A percentile compares a stretch with the other conserved stretches of the same genome.
Evolutionary conservation across 2,113 vertebrate species (phyloP).

Genomic region (Rafetus swinhoei): DNA sequence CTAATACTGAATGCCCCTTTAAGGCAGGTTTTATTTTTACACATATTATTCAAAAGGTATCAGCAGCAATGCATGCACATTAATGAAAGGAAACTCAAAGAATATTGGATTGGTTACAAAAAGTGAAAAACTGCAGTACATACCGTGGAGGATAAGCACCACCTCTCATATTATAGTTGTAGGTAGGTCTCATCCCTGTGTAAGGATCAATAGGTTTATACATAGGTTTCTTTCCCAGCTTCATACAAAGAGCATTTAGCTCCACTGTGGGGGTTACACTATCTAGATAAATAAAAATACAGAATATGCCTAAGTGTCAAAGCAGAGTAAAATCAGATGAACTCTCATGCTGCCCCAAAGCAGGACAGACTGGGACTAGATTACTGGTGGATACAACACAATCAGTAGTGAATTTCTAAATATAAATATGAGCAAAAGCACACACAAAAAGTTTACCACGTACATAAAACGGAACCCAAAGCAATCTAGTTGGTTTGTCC

Average conservation of each 20-base stretch:
- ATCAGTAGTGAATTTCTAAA: neutral
- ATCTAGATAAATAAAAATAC: slow-evolving; percentile 80
- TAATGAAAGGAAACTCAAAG: neutral
- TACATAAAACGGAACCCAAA: neutral
- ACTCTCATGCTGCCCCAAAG: neutral
- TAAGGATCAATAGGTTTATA: slow-evolving; percentile 96
- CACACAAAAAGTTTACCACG: neutral
- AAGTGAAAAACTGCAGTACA: slow-evolving; percentile 30
- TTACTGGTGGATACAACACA: neutral
- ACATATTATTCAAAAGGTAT: neutral
- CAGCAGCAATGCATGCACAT: neutral
- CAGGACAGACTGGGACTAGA: neutral
- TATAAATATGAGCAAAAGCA: neutral
- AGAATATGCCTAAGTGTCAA: neutral
- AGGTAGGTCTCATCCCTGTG: slow-evolving; percentile 93
- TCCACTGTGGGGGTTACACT: slow-evolving; percentile 94
- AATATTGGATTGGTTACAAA: rapidly evolving
- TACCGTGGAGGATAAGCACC: slow-evolving; percentile 93
- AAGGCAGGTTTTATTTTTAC: neutral
- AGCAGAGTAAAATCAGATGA: neutral
- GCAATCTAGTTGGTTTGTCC: slow-evolving; percentile 21
- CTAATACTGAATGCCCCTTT: neutral
- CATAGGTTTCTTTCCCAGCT: slow-evolving; percentile 95
- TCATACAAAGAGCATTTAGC: slow-evolving; percentile 96
- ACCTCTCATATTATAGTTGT: slow-evolving; percentile 90